Conservation (phyloP, 2,888 invertebrate species). For the Leptopilina syphax region DNA sequence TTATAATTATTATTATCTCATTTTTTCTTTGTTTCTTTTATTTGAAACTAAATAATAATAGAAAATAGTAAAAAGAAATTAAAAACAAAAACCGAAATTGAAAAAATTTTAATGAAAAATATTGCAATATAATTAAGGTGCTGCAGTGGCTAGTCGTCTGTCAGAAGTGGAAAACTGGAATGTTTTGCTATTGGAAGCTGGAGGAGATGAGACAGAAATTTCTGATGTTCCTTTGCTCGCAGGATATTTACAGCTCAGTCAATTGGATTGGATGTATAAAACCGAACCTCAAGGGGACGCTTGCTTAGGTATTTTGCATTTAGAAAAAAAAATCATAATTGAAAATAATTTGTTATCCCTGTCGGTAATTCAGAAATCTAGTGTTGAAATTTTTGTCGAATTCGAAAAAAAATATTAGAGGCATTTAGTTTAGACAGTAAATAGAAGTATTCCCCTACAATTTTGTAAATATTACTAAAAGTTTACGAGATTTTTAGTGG, state of each 20-base stretch:
- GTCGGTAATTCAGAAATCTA: no score
- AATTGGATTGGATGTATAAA: slow-evolving; percentile 95
- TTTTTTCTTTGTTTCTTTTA: no score
- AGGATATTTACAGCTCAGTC: slow-evolving; percentile 90
- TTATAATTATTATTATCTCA: no score
- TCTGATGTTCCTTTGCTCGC: slow-evolving; percentile 93
- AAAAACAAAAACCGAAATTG: not conserved
- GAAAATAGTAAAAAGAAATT: no score
- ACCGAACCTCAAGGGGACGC: slow-evolving; percentile 91
- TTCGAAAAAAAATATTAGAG: no score
- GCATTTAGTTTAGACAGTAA: no score
- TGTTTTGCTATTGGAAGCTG: slow-evolving; percentile 89
- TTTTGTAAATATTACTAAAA: no score
- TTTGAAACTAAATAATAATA: no score
- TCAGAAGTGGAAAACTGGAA: slow-evolving; percentile 89
- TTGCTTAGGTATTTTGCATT: slow-evolving; percentile 83
- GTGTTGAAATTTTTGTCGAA: no score
- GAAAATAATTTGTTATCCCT: not conserved
- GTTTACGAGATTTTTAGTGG: no score
- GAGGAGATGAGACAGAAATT: slow-evolving; percentile 93
- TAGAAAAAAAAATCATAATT: not conserved
- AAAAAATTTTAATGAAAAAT: not conserved
- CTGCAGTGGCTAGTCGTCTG: slow-evolving; percentile 90
- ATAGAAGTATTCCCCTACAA: no score
- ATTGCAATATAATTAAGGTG: slow-evolving; percentile 78